Conservation (phyloP, 2,888 invertebrate species). For the Holacanthella duospinosa region DNA sequence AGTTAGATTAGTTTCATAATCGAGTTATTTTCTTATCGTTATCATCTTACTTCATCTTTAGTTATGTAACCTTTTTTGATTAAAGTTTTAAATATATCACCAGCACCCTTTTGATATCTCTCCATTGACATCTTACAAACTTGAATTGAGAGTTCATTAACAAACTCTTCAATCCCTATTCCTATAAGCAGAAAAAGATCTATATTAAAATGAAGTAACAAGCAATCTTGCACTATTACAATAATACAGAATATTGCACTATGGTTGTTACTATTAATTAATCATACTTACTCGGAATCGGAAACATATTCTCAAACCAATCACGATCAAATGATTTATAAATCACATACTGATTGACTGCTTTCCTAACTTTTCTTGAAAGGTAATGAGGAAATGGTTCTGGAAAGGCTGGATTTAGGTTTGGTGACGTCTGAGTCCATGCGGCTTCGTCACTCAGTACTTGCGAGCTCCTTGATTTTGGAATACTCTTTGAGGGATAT, state of each 20-base stretch:
- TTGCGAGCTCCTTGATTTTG: constrained; percentile 12
- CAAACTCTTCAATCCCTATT: constrained; percentile 24
- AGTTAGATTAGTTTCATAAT: too few species aligned
- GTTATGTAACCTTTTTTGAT: constrained; percentile 23
- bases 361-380: constrained; percentile 43
- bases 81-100: constrained; percentile 28
- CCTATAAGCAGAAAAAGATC: constrained; percentile 11
- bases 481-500: constrained; percentile 6
- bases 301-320: constrained; percentile 31
- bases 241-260: too few species aligned
- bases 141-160: constrained; percentile 29
- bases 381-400: too few species aligned
- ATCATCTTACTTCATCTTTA: constrained; percentile 23
- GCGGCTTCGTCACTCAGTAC: too few species aligned
- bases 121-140: constrained; percentile 34
- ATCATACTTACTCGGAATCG: constrained; percentile 16
- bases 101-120: constrained; percentile 29
- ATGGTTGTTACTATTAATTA: too few species aligned
- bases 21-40: too few species aligned
- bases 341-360: constrained; percentile 43
- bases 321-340: constrained; percentile 42
- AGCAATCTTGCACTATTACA: too few species aligned
- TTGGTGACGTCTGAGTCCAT: too few species aligned
- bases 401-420: too few species aligned
- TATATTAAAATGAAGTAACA: not conserved